phyloP scores from a whole-genome alignment of 2,113 vertebrate genomes.

The Cariama cristata region DNA sequence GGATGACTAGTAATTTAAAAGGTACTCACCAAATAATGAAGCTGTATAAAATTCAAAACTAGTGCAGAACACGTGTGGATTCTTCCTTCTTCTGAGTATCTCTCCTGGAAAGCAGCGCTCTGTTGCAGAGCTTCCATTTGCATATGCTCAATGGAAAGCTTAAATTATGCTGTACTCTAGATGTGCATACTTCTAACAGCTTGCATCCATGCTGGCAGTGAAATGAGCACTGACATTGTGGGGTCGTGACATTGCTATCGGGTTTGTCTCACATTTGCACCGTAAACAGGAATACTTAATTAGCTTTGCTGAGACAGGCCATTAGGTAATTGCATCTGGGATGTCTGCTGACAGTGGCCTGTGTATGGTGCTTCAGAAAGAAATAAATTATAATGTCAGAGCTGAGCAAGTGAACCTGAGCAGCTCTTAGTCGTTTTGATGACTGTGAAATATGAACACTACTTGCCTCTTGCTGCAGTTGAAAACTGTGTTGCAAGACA shows the following conservation, averaged over 20 bases:
- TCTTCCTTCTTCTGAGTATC: neutral
- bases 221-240: too few relatives aligned
- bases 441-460: neutral
- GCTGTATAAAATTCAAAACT: fast-evolving
- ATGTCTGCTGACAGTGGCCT: neutral
- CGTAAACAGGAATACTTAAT: neutral
- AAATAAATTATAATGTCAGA: too few relatives aligned
- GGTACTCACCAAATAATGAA: neutral
- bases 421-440: neutral
- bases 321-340: neutral
- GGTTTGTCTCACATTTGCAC: neutral
- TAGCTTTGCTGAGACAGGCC: neutral
- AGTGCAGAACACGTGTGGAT: fast-evolving
- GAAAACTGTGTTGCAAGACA: neutral
- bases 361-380: neutral
- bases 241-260: neutral
- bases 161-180: neutral
- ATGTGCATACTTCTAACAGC: too few relatives aligned
- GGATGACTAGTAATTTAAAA: neutral
- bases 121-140: neutral
- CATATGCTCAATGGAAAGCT: neutral
- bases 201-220: neutral
- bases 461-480: neutral
- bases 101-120: neutral
- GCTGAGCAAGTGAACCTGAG: neutral